These are phyloP conservation scores for Hycleus cichorii DNA, from an alignment of 1,140 invertebrate species.

Conservation along the genomic window DNA sequence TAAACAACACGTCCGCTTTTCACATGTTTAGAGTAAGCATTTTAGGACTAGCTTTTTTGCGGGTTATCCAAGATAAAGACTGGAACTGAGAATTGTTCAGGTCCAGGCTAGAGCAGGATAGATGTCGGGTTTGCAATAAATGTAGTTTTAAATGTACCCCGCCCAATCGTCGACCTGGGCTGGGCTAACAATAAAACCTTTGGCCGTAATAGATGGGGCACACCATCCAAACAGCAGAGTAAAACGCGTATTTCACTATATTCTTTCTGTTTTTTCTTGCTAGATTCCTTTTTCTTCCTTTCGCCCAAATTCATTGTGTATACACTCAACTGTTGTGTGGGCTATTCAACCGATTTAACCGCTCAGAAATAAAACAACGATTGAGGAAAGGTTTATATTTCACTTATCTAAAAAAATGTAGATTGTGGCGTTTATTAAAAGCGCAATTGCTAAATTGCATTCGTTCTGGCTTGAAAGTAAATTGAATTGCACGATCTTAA, in stretches of 20 bases:
- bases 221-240: conserved; percentile 17
- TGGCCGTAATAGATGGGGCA: conserved; percentile 23
- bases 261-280: conserved; percentile 1
- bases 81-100: background rate
- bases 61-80: too few relatives aligned
- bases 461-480: background rate
- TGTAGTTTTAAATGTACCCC: conserved; percentile 24
- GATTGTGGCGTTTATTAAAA: background rate
- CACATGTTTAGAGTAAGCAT: too few relatives aligned
- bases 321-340: conserved; percentile 3
- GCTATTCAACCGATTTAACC: conserved; percentile 10
- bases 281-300: too few relatives aligned
- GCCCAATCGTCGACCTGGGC: conserved; percentile 21
- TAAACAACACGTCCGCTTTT: too few relatives aligned
- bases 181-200: conserved; percentile 24
- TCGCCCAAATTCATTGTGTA: conserved; percentile 6
- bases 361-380: conserved; percentile 7
- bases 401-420: too few relatives aligned
- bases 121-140: conserved; percentile 20
- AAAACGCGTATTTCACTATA: conserved; percentile 17
- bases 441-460: background rate
- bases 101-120: conserved; percentile 9
- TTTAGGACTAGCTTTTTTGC: too few relatives aligned
- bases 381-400: too few relatives aligned
- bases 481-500: too few relatives aligned